A percentile compares a stretch with the other conserved stretches of the same genome.
These are phyloP conservation scores for Lepeophtheirus nordmannii DNA, from an alignment of 2,888 invertebrate species.

Conservation along the genomic window DNA sequence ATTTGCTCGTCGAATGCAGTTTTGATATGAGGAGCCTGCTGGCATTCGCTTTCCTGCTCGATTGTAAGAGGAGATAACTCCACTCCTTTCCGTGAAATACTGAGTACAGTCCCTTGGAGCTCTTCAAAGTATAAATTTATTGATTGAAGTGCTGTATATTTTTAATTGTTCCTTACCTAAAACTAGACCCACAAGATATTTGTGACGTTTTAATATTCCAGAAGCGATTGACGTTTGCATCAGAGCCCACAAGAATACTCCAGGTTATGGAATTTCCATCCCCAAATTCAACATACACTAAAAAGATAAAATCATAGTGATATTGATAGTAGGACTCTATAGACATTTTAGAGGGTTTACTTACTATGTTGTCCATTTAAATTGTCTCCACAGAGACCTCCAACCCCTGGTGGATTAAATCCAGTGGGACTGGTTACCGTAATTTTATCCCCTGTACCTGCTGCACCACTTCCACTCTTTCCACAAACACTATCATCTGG, in stretches of 20 bases:
- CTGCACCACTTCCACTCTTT: background rate
- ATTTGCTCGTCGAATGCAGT: background rate
- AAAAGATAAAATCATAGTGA: too few relatives aligned
- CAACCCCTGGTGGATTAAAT: background rate
- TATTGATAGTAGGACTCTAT: too few relatives aligned
- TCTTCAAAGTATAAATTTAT: background rate
- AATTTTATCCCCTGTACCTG: background rate
- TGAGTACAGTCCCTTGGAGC: background rate
- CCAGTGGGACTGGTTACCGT: background rate
- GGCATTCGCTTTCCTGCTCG: background rate
- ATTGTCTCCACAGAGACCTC: background rate
- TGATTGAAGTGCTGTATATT: background rate
- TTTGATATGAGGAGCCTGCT: background rate
- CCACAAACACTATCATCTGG: background rate
- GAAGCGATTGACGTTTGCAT: background rate
- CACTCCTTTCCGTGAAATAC: background rate
- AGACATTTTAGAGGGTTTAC: background rate
- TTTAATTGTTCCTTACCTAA: background rate
- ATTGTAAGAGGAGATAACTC: background rate
- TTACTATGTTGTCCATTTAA: background rate
- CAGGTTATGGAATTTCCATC: background rate
- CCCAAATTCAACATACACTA: constrained; percentile 2
- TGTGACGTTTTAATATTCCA: background rate
- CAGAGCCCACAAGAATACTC: background rate
- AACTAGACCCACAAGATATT: background rate